Conservation (phyloP, 2,888 invertebrate genomes). For the Mechanitis messenoides region DNA sequence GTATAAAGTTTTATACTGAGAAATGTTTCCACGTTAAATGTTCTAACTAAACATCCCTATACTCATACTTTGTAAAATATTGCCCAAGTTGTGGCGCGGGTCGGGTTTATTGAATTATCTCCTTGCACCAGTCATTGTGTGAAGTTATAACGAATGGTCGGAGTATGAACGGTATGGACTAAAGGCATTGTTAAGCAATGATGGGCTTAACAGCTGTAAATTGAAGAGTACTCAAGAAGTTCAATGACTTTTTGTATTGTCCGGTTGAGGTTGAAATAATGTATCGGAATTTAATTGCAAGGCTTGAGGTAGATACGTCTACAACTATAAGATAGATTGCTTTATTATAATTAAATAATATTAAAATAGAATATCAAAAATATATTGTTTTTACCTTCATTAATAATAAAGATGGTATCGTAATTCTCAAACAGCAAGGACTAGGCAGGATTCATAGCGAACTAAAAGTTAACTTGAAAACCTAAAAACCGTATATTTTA, state of each 20-base stretch:
- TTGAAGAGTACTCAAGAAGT: conserved; percentile 9
- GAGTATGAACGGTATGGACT: conserved; percentile 24
- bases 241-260: not conserved
- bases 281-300: too few relatives aligned
- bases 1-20: conserved; percentile 9
- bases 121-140: conserved; percentile 56
- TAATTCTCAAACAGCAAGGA: too few relatives aligned
- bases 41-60: conserved; percentile 19
- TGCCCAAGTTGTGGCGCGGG: conserved; percentile 41
- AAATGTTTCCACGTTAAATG: conserved; percentile 11
- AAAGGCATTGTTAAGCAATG: conserved; percentile 22
- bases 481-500: not conserved
- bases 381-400: too few relatives aligned
- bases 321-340: too few relatives aligned
- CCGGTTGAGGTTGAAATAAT: not conserved
- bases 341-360: too few relatives aligned
- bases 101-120: conserved; percentile 68
- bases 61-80: conserved; percentile 49
- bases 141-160: conserved; percentile 66
- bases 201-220: conserved; percentile 16
- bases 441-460: too few relatives aligned
- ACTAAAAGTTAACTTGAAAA: too few relatives aligned
- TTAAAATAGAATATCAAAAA: too few relatives aligned
- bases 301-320: too few relatives aligned
- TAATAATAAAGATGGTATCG: too few relatives aligned